Base-by-base conservation (phyloP, 2,113 vertebrate species). In the Pantherophis guttatus region DNA sequence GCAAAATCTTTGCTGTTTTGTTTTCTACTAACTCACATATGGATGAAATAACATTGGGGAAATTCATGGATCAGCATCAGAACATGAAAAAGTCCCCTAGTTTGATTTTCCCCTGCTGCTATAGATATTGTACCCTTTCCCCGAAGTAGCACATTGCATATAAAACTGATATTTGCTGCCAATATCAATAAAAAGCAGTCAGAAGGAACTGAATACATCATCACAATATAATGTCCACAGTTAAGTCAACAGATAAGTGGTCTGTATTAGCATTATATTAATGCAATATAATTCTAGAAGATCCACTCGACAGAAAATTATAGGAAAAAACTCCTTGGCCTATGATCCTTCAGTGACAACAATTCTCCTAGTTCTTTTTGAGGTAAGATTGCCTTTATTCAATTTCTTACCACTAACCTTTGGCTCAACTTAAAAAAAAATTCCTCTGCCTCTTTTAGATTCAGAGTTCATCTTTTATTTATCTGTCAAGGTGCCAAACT, bases 371-470 rank as follows among this genome's bases (percentile, higher is more conserved):
- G 33, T 92, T 95, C 90, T 5, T 1, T 23, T 93, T 70, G 26
- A 33, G 19, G 26, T 94, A 92, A 90, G 29, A 8, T 94, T 90
- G 89, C 15, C 21, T 94, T 96, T 81, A 24, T 93, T 62, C 8
- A 26, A 8, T 62, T 59, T 88, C 44, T 94, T 92, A 8, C 85
- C 59, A 55, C 29, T 0, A 0, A 24, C 54, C 57, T 53, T 87
- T 90, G 58, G 2, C 5, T 19, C 93, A 53, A 44, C 17, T 10
- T 21, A 50, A 92, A 95, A 95, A 26, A 52, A 95, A 95, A 58
- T 58, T 48, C 57, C 91, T 8, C 26, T 92, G 55, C 58, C 88
- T 24, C 90, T 26, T 26, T 94, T 88, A 9, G 75, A 90, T 93
- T 94, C 39, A 0, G n/a, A 53, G 59, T 92, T 86, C 88, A 88